Base-by-base conservation (phyloP, 2,113 vertebrate genomes). In the Colinus virginianus region DNA sequence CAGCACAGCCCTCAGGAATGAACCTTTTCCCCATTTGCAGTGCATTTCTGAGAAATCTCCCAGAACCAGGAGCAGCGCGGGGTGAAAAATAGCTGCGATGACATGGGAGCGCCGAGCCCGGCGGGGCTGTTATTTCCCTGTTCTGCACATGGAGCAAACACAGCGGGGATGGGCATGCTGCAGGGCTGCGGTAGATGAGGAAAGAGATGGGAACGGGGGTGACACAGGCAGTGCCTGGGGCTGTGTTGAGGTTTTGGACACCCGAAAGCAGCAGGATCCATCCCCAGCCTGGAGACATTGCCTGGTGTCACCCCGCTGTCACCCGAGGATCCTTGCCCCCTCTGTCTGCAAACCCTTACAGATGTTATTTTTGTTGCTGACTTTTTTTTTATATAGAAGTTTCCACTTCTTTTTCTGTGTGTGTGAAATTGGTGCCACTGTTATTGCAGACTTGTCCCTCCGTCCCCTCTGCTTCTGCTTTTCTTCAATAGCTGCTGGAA, bases 351-450 rank as follows among this genome's bases (percentile, higher is more conserved):
- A 3, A 48, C 42, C 22, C 38, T 28, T 76, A 17, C 58, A 4
- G 36, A 42, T 2, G 16, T 46, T 19, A 0, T 61, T 90, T 34
- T 38, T 66, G 55, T 32, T 55, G 63, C 43, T 87, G 69, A 74
- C 1, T 0, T 59, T 38, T 38, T 14, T 59, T 51, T 82, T 70
- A 30, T 42, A 12, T 2, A 11, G 34, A 85, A 25, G 15, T 88
- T 94, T 70, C 84, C 81, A 92, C 90, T 78, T 13, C 80, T 74
- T 12, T 85, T 71, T 92, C 77, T 88, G 40, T 23, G 48, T 53
- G 51, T 28, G 84, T 94, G 94, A 87, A 92, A 95, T 93, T 78
- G 0, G 2, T 9, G 7, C n/a, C 22, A 0, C 3, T 34, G 78
- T 32, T 36, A 7, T 9, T 74, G 69, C 90, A 81, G 75, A 75